Base-by-base conservation (phyloP, 2,797 vertebrate genomes). In the Thripadectes ignobilis region DNA sequence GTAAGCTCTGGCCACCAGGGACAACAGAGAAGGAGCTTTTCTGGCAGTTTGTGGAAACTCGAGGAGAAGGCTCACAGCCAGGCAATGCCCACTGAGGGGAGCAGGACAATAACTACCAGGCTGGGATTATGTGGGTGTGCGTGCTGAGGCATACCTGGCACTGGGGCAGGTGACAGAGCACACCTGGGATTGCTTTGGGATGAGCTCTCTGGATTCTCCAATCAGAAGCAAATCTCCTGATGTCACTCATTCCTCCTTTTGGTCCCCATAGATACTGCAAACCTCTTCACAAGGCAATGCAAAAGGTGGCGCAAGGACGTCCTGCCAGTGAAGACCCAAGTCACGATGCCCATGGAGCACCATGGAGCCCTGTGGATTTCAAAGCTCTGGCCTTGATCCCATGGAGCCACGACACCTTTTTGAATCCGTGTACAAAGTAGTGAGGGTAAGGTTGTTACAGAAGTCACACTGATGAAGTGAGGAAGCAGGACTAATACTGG, bases 1-100 rank as follows among this genome's bases (percentile, higher is more conserved):
- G 68, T 32, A 58, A 95, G 71, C 69, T 71, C 78, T 48, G 61
- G 68, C 75, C 91, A 85, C 69, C 78, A 62, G 87, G 78, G 85
- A 92, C 39, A 80, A 38, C 20, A 54, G 61, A 80, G 66, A 3
- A 0, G 77, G 88, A 95, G 65, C 30, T 94, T 57, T 89, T 54
- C 92, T 92, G 65, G 58, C 1, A 1, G 30, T 10, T 67, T 81
- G 74, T 0, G 2, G 65, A 49, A 93, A 77, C 58, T 52, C 0
- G 0, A 93, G 78, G 72, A 87, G 91, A 66, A 62, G 62, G 58
- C 66, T 94, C 8, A 0, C 43, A 83, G 78, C 30, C 13, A 17
- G 78, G 49, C 61, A 72, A 62, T 29, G 38, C 72, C 82, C 52
- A 14, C 43, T 38, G 57, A 79, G 59, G 24, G 83, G 36, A 73